Evolutionary conservation across 1,140 invertebrate genomes (phyloP), one percentile per base, ranked within the genome.

Genomic region (Akabosia matsudoensis): DNA sequence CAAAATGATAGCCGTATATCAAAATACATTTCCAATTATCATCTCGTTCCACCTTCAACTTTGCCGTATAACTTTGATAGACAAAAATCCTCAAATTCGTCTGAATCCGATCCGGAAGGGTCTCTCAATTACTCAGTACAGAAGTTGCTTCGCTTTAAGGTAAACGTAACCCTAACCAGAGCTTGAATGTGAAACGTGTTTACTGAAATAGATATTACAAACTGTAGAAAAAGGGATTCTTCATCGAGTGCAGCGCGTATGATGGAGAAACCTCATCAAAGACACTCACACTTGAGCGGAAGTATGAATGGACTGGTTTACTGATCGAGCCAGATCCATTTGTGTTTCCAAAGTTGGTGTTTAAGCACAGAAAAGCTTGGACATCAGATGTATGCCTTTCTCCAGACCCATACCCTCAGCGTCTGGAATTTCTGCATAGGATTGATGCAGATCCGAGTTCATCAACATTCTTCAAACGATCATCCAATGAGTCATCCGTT

Each of bases 291-390:
- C 24, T 72, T 3, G 70, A 72, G 26, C 37, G n/a, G 22, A 22
- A 72, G 24, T 72, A 37, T 24, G 26, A 72, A 22, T 72, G 70
- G 70, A 72, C 70, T 3, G 70, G 70, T n/a, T 14, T 72, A 3
- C 37, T 72, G 16, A 67, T 67, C n/a, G 70, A 72, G 26, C 70
- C 70, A 1, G 70, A 72, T 28, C 70, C 70, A 26, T 45, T 51
- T 28, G 33, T 72, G 1, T 72, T 72, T 51, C 70, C 70, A 34
- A 72, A 45, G 33, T 37, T 72, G 26, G 37, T 72, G n/a, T 34
- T 51, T 22, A 72, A 72, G 30, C 33, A 51, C 33, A 72, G 70
- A 22, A 72, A 72, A 24, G 70, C 70, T 3, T 72, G 70, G 70
- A 34, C 37, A 45, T 51, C 37, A 37, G 37, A 72, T 22, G 70